Conservation (phyloP, 2,888 invertebrate genomes). For the Arrhopalites spinosus region DNA sequence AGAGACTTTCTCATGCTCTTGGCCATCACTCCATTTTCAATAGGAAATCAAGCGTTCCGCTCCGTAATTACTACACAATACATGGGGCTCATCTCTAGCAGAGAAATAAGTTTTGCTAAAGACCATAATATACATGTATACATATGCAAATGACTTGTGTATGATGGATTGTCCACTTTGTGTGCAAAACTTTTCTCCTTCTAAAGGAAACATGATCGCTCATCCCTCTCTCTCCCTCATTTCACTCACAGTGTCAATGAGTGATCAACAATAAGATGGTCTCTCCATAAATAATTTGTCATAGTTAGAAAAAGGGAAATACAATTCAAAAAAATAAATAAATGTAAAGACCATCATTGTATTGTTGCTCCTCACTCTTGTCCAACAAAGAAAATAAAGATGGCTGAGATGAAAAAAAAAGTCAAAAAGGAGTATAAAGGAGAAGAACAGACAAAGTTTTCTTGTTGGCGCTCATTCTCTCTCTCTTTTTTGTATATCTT, state of each 20-base stretch:
- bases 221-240: conserved; percentile 16
- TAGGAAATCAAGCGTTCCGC: conserved; percentile 38
- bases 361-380: not conserved
- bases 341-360: not conserved
- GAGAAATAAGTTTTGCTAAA: too few species aligned
- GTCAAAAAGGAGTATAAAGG: not conserved
- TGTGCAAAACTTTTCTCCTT: conserved; percentile 28
- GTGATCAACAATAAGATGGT: conserved; percentile 25
- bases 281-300: not conserved
- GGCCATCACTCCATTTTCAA: conserved; percentile 36
- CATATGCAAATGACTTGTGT: conserved; percentile 39
- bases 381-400: not conserved
- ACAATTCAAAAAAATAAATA: too few species aligned
- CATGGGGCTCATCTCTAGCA: too few species aligned
- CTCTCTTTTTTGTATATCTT: not conserved
- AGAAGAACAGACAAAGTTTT: not conserved
- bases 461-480: conserved; percentile 23
- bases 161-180: conserved; percentile 47
- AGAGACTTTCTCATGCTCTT: conserved; percentile 23
- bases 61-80: conserved; percentile 18
- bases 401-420: conserved; percentile 6
- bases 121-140: too few species aligned
- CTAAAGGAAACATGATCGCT: conserved; percentile 33
- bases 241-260: conserved; percentile 34
- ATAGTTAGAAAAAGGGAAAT: too few species aligned